A percentile compares a stretch with the other conserved stretches of the same genome.
Evolutionary conservation across 2,797 vertebrate species (phyloP).

Genomic region (Paedocypris micromegethes): DNA sequence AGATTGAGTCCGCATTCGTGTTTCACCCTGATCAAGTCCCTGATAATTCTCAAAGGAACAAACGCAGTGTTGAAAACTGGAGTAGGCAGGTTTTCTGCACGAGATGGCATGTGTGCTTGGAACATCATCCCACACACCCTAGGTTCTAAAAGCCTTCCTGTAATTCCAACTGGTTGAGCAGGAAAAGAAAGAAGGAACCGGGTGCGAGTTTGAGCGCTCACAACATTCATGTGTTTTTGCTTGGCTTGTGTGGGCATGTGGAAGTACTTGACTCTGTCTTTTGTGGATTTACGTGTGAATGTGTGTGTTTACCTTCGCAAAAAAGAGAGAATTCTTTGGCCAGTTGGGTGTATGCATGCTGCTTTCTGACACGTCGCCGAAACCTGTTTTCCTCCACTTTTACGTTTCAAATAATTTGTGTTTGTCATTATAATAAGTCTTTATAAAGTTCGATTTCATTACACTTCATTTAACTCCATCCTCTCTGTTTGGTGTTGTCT

Average conservation of each 20-base stretch:
- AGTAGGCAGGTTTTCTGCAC: constrained; percentile 71
- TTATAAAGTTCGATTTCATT: constrained; percentile 3
- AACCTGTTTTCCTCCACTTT: constrained; percentile 33
- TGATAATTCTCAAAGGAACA: constrained; percentile 18
- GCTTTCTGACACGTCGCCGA: constrained; percentile 27
- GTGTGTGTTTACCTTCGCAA: constrained; percentile 23
- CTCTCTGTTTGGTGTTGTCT: constrained; percentile 38
- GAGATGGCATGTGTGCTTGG: constrained; percentile 70
- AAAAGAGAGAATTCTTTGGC: constrained; percentile 14
- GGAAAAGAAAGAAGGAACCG: constrained; percentile 59
- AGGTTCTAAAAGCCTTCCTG: constrained; percentile 68
- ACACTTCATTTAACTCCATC: constrained; percentile 26
- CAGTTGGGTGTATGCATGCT: constrained; percentile 40
- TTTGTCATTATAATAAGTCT: no score
- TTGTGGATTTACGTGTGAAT: constrained; percentile 25
- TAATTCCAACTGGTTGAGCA: constrained; percentile 76
- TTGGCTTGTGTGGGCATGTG: constrained; percentile 49
- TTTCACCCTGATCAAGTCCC: constrained; percentile 13
- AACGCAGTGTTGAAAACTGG: constrained; percentile 49
- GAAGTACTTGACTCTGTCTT: constrained; percentile 29
- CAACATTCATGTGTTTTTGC: constrained; percentile 36
- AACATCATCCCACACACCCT: constrained; percentile 65
- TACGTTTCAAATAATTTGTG: background rate
- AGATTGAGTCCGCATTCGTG: constrained; percentile 31
- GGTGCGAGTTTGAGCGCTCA: constrained; percentile 57